These are phyloP conservation scores for Takifugu rubripes DNA, from an alignment of 2,797 vertebrate species.

Conservation along the genomic window DNA sequence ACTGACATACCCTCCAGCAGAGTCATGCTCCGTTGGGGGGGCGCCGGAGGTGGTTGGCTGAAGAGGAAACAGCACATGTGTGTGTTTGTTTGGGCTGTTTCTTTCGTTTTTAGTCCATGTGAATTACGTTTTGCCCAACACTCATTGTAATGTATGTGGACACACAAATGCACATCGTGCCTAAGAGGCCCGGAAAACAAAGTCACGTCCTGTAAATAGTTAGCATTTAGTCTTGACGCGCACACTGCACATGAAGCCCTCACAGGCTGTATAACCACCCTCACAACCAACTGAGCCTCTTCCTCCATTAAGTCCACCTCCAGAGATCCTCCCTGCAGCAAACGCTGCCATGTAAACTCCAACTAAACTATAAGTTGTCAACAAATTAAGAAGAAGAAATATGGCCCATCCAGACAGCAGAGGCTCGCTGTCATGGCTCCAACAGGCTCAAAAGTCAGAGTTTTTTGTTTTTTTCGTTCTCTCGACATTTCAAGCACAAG, in stretches of 20 bases:
- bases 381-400: too few species aligned
- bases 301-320: too few species aligned
- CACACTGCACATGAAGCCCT: neutral
- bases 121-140: constrained; percentile 46
- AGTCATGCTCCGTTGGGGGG: constrained; percentile 14
- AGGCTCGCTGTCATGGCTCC: too few species aligned
- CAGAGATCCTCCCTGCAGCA: too few species aligned
- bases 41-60: constrained; percentile 24
- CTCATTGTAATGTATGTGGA: constrained; percentile 30
- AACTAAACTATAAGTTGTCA: too few species aligned
- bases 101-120: constrained; percentile 31
- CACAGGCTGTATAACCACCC: too few species aligned
- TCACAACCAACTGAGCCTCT: too few species aligned
- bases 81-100: constrained; percentile 27
- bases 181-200: constrained; percentile 37
- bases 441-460: too few species aligned
- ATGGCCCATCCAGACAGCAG: too few species aligned
- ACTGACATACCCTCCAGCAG: constrained; percentile 34
- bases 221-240: constrained; percentile 15
- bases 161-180: constrained; percentile 28
- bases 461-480: too few species aligned
- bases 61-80: constrained; percentile 38
- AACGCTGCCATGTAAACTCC: too few species aligned
- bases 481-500: too few species aligned
- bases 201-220: constrained; percentile 17